Base-by-base conservation (phyloP, 2,888 invertebrate genomes). In the Nasonia oneida region DNA sequence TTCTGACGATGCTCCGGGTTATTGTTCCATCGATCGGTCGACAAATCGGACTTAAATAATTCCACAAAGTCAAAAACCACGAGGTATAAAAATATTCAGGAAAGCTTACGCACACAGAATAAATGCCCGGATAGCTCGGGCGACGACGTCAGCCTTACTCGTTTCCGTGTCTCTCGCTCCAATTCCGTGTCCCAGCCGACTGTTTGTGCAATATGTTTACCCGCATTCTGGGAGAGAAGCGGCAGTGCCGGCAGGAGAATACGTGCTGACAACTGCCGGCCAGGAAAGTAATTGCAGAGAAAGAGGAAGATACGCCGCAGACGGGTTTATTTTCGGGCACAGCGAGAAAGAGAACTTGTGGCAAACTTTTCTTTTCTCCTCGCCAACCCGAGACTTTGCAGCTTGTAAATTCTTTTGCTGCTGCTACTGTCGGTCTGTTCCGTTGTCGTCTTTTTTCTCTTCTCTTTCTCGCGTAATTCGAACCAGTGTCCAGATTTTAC, bases 271-370 rank as follows among this genome's bases (percentile, higher is more conserved):
- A 75, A 53, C 75, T 42, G 70, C 64, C 42, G 23, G 70, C 15
- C 14, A 61, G 33, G 18, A 84, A 81, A 84, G 81, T 84, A 81
- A 84, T 81, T 84, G 84, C 80, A 71, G 76, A 79, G 81, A 77
- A 57, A 76, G 71, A 83, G 84, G 15, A 75, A 80, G 74, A 79
- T 10, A 79, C 42, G 3, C 37, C 12, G 47, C 18, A 53, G 78
- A 73, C 50, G 78, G 47, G 83, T 84, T 79, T 75, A 64, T 84
- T 79, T 76, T 76, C 67, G 70, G 74, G 37, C 53, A 57, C 15
- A 80, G 61, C 47, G 78, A 29, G 61, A 67, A 73, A 70, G 77
- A 23, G 70, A 83, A 47, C 73, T 78, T 33, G 83, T n/a, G 64
- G 79, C 33, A 53, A 80, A 76, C 75, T 75, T 84, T 76, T 74